Percentiles rank a stretch among this genome's conserved stretches.
Conservation (phyloP, 2,888 invertebrate species). For the Cordilura impudica region DNA sequence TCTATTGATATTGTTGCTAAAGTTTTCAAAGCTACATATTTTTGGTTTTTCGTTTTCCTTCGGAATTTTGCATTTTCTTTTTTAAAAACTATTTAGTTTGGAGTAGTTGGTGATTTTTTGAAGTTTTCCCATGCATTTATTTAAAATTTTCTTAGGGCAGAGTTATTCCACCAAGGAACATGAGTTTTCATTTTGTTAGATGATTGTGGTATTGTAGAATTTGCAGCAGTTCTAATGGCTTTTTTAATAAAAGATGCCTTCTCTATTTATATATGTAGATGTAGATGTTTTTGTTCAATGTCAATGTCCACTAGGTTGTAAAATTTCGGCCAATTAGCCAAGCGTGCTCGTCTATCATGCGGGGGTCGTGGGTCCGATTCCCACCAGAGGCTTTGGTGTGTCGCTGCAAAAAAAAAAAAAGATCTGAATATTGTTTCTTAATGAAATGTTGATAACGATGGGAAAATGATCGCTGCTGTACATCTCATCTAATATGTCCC, state of each 20-base stretch:
- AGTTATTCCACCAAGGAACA: not conserved
- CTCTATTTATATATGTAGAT: not conserved
- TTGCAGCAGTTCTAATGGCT: conserved; percentile 1
- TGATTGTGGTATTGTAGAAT: conserved; percentile 6
- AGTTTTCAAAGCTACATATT: conserved; percentile 19
- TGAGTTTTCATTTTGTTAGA: not conserved
- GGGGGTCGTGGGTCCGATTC: too few relatives aligned
- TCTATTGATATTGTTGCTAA: not conserved
- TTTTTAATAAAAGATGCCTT: conserved; percentile 1
- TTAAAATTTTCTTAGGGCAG: not conserved
- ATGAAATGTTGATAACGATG: conserved; percentile 16
- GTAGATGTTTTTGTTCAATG: not conserved
- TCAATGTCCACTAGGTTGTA: not conserved
- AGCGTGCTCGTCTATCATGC: too few relatives aligned
- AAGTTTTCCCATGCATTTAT: not conserved
- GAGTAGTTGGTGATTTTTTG: not conserved
- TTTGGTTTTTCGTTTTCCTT: conserved; percentile 15
- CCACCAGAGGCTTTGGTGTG: too few relatives aligned
- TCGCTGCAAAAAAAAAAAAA: too few relatives aligned
- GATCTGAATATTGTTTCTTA: not conserved
- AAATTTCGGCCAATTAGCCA: too few relatives aligned
- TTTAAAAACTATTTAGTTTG: not conserved
- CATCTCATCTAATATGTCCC: conserved; percentile 37
- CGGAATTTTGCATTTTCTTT: conserved; percentile 12
- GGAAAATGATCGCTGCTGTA: conserved; percentile 44